These are phyloP conservation scores for Tinamus major DNA, from an alignment of 2,797 vertebrate genomes.

Conservation along the genomic window DNA sequence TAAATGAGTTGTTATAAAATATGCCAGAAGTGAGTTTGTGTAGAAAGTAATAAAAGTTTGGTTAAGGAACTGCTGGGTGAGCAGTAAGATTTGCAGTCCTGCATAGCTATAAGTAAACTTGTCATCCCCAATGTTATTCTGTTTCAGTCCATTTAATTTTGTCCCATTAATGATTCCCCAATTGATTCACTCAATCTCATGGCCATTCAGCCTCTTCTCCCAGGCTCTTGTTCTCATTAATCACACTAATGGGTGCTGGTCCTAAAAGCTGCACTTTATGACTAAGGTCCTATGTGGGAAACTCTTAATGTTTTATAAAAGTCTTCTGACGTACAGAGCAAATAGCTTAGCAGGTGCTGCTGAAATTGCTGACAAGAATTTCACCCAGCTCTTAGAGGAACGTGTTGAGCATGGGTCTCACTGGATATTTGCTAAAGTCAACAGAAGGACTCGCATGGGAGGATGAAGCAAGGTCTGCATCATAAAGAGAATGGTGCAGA, in stretches of 20 bases:
- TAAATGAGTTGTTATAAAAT: background rate
- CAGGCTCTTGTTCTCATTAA: conserved; percentile 38
- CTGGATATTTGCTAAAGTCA: background rate
- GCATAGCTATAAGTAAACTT: conserved; percentile 41
- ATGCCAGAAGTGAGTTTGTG: background rate
- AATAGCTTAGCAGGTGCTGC: background rate
- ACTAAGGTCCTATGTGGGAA: background rate
- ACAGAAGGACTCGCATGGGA: background rate
- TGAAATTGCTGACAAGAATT: background rate
- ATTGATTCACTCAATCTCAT: conserved; percentile 19
- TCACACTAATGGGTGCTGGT: conserved; percentile 33
- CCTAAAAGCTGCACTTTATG: conserved; percentile 37
- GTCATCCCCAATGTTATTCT: conserved; percentile 14
- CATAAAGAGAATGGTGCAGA: background rate
- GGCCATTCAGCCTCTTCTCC: conserved; percentile 17
- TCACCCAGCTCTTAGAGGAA: background rate
- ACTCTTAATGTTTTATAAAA: background rate
- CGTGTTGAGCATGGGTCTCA: background rate
- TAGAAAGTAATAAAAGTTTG: background rate
- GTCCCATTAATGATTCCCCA: conserved; percentile 3
- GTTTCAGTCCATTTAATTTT: conserved; percentile 59
- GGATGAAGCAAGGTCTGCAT: accelerated
- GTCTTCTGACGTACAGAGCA: background rate
- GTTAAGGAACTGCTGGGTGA: background rate
- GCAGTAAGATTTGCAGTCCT: background rate